phyloP scores from a whole-genome alignment of 2,797 vertebrate genomes.

The Manis pentadactyla region DNA sequence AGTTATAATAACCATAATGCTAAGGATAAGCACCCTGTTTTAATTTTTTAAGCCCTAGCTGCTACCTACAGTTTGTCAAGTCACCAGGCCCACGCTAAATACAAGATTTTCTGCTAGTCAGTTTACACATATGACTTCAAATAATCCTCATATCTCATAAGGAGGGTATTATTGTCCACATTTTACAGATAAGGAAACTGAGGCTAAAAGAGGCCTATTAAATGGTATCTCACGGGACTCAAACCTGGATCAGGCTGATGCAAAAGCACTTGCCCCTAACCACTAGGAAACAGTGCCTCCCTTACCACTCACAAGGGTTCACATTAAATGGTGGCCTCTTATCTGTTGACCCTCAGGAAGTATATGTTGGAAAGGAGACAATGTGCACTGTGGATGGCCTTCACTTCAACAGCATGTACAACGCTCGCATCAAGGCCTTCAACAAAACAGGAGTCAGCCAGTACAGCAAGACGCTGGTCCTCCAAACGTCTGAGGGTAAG shows the following conservation, averaged over 20 bases:
- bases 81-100: not conserved
- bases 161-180: not conserved
- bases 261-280: not conserved
- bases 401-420: conserved; percentile 99
- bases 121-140: not conserved
- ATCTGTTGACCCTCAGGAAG: conserved; percentile 90
- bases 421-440: conserved; percentile 97
- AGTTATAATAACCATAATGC: not conserved
- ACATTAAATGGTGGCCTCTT: not conserved
- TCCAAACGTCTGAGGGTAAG: conserved; percentile 98
- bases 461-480: conserved; percentile 98
- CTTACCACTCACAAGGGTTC: not conserved
- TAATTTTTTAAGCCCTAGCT: not conserved
- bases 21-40: not conserved
- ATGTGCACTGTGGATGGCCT: conserved; percentile 99
- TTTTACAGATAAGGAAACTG: not conserved
- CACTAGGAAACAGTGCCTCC: not conserved
- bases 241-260: not conserved
- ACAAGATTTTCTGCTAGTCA: not conserved
- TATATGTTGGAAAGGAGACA: conserved; percentile 97
- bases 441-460: conserved; percentile 97
- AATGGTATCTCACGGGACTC: not conserved
- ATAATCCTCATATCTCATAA: not conserved
- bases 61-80: not conserved
- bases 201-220: not conserved